These are phyloP conservation scores for Sebastes baramenuke DNA, from an alignment of 2,797 vertebrate genomes.

Conservation along the genomic window DNA sequence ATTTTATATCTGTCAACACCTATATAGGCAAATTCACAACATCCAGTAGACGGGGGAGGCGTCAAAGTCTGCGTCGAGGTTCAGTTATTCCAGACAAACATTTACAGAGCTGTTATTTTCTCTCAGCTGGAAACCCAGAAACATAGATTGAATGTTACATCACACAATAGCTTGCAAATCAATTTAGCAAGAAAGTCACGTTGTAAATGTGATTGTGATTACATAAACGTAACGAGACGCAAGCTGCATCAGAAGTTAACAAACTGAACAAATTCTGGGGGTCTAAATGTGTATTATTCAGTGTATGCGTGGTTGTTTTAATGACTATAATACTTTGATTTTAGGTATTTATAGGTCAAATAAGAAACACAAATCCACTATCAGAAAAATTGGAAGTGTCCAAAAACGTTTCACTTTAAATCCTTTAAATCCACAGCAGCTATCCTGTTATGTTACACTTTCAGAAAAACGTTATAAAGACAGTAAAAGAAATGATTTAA, in stretches of 20 bases:
- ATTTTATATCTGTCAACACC: conserved; percentile 6
- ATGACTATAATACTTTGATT: neutral
- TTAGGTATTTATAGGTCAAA: neutral
- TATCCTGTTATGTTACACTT: neutral
- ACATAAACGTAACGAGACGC: neutral
- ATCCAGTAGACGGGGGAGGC: neutral
- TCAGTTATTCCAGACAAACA: neutral
- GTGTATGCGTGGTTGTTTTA: neutral
- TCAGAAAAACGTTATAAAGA: neutral
- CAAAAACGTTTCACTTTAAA: neutral
- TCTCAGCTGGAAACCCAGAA: neutral
- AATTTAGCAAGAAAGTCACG: neutral
- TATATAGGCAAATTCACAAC: neutral
- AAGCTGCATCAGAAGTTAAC: neutral
- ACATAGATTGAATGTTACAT: neutral
- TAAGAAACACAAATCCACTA: neutral
- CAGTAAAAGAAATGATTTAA: neutral
- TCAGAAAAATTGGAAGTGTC: neutral
- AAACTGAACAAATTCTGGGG: neutral
- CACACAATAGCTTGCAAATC: neutral
- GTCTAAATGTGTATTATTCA: neutral
- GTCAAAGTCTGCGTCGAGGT: neutral
- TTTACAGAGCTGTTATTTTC: neutral
- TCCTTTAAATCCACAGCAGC: neutral
- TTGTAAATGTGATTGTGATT: neutral